Evolutionary conservation across 2,113 vertebrate genomes (phyloP), one percentile per base, ranked within the genome.

Genomic region (Lepisosteus osseus): DNA sequence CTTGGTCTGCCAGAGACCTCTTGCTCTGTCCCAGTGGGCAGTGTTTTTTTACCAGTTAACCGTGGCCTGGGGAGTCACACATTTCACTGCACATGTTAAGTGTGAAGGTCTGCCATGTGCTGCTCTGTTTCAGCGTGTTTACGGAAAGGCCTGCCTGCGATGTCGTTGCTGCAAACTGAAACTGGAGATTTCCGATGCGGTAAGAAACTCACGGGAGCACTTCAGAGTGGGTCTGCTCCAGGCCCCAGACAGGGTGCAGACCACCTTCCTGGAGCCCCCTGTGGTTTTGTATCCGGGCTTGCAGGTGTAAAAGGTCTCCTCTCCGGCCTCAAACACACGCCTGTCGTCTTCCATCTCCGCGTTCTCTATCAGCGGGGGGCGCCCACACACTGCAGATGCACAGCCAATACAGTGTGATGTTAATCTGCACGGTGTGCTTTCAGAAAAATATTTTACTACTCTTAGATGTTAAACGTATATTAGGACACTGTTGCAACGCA

Each of bases 141-240:
- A 29, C 2, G 29, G 29, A 29, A 29, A 29, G 29, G 29, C 29
- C 29, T 29, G 29, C 29, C 29, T 29, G 29, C 29, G 29, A 29
- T 29, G 29, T 29, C 29, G 29, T 29, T 29, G 29, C 29, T 29
- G 29, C 29, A 29, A 2, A 29, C 29, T 29, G 29, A 29, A 29
- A 1, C 29, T 29, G 29, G 29, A 2, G 29, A 29, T 1, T 29
- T 29, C 1, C 29, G 29, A 29, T 29, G 29, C 29, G 29, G 29
- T 29, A 29, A 29, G 29, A 29, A 29, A 94, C 95, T 86, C 81
- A 98, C 96, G 90, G 62, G 8, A 72, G 73, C 96, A 98, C 1
- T 55, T 76, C 11, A 97, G 63, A 0, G 78, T 87, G 15, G 89
- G 91, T 41, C 72, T 29, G 0, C 89, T 83, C 96, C 96, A 98